These are phyloP conservation scores for Drosophila quinaria DNA, from an alignment of 2,888 invertebrate genomes.

Conservation along the genomic window DNA sequence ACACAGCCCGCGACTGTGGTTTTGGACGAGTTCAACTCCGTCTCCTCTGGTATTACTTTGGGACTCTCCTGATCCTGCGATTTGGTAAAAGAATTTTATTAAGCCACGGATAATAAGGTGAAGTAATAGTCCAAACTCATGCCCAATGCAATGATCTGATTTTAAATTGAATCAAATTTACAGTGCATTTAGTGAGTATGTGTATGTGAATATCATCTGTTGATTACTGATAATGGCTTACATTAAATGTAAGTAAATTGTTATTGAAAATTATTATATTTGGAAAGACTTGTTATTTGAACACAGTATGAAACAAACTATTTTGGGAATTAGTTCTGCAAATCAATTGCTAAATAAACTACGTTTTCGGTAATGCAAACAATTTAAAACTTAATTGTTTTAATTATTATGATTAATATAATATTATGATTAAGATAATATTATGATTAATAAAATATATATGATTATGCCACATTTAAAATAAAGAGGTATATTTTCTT, in stretches of 20 bases:
- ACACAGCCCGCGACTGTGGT: conserved; percentile 61
- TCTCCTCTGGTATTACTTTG: conserved; percentile 89
- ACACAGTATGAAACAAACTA: background rate
- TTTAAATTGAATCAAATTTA: background rate
- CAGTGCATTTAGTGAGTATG: background rate
- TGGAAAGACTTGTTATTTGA: background rate
- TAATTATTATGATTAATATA: too few relatives aligned
- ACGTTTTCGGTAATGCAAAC: too few relatives aligned
- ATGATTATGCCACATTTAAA: background rate
- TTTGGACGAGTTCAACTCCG: conserved; percentile 80
- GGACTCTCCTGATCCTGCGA: conserved; percentile 86
- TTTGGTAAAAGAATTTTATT: background rate
- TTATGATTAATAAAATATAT: too few relatives aligned
- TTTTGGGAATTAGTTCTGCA: too few relatives aligned
- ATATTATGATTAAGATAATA: too few relatives aligned
- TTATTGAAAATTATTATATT: background rate
- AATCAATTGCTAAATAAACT: too few relatives aligned
- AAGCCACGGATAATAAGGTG: background rate
- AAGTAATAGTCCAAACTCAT: conserved; percentile 11
- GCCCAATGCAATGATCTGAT: conserved; percentile 29
- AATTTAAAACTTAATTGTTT: too few relatives aligned
- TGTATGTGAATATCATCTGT: background rate
- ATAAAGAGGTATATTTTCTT: background rate
- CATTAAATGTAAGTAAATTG: background rate
- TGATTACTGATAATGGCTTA: background rate